A percentile compares a stretch with the other conserved stretches of the same genome.
phyloP scores from a whole-genome alignment of 2,113 vertebrate genomes.

The Catharus minimus region DNA sequence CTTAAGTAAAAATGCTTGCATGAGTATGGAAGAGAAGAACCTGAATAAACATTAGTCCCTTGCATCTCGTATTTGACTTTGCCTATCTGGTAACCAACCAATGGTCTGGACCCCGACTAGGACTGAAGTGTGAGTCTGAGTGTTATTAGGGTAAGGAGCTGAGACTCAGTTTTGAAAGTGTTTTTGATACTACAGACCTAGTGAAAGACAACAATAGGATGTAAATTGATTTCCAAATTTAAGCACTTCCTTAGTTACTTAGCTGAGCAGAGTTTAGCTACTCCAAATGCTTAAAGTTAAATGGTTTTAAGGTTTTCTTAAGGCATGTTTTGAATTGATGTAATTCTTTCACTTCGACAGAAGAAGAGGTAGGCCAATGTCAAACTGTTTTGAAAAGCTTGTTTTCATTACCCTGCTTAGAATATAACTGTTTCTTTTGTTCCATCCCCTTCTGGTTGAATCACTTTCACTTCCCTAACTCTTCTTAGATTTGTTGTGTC shows the following conservation, averaged over 20 bases:
- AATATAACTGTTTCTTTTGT: neutral
- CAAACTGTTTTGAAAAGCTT: neutral
- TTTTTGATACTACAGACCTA: neutral
- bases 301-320: neutral
- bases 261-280: neutral
- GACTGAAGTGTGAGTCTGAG: neutral
- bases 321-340: neutral
- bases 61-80: neutral
- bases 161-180: neutral
- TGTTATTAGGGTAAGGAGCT: neutral
- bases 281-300: neutral
- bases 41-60: neutral
- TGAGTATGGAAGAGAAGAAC: neutral
- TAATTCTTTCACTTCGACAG: neutral
- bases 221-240: neutral
- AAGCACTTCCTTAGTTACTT: neutral
- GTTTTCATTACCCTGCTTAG: neutral
- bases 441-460: neutral
- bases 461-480: neutral
- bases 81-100: neutral
- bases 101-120: neutral
- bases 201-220: neutral
- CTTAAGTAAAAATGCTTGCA: neutral
- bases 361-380: neutral
- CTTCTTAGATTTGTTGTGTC: neutral